Base-by-base conservation (phyloP, 2,888 invertebrate species). In the Ormyrus thymus region DNA sequence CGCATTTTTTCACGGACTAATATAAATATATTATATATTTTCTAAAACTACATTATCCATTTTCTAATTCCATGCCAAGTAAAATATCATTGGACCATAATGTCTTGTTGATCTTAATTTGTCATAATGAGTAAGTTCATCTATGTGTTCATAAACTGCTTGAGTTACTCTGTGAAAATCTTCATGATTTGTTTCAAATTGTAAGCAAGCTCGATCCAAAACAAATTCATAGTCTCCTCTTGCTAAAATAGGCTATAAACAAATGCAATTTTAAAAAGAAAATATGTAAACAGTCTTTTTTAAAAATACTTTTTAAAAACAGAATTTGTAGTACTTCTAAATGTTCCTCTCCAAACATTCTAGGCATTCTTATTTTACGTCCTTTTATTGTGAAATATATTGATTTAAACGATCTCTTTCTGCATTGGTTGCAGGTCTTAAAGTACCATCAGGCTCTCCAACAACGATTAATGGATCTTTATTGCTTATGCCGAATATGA, bases 161-260 rank as follows among this genome's bases (percentile, higher is more conserved):
- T 94, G 93, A 0, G 94, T 94, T 6, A 97, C 90, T 84, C 93
- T 91, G 83, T 98, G 95, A 89, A 95, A 99, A 0, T 94, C 91
- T 0, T 93, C 92, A 90, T 98, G 96, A 89, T 98, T 95, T 0
- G 99, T 99, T 84, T 99, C 98, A 90, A 96, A 99, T 89, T 99
- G 98, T 2, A 95, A 88, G 86, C 97, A 97, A 0, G 98, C 95
- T 83, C 96, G 92, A 89, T 99, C 97, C 82, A 99, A 90, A 43
- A 99, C 90, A 89, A 97, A 98, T 88, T 94, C 94, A 87, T 97
- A 98, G 84, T 97, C 94, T 65, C 93, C 92, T 76, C 93, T 91
- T 0, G 94, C 92, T 50, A 98, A 90, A 13, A 98, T 91, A 80
- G 92, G 91, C 92, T 97, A n/a, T n/a, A 94, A 91, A 65, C 72